These are phyloP conservation scores for Oscheius sp. DNA, from an alignment of 2,888 invertebrate species.

Conservation along the genomic window DNA sequence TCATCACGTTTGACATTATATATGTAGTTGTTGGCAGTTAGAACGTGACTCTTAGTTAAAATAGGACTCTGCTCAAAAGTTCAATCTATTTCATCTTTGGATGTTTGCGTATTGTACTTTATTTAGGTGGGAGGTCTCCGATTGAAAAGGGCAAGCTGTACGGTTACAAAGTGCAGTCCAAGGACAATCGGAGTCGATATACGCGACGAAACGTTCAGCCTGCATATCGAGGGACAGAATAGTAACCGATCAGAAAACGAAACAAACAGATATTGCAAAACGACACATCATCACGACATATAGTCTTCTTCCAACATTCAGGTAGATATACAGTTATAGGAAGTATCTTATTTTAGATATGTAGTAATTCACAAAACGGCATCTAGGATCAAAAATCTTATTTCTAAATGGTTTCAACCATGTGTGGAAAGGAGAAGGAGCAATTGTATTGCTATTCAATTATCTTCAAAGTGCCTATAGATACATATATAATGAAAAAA, in stretches of 20 bases:
- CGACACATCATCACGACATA: constrained; percentile 19
- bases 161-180: constrained; percentile 23
- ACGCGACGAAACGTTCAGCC: background rate
- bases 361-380: constrained; percentile 31
- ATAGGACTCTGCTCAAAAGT: too few species aligned
- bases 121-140: constrained; percentile 16
- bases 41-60: too few species aligned
- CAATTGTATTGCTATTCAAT: constrained; percentile 25
- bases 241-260: too few species aligned
- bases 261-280: constrained; percentile 17
- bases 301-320: constrained; percentile 31
- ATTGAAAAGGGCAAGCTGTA: constrained; percentile 13
- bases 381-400: constrained; percentile 28
- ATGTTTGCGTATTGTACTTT: constrained; percentile 8
- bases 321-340: background rate
- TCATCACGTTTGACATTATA: too few species aligned
- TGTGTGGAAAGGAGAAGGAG: constrained; percentile 22
- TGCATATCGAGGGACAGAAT: background rate
- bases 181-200: constrained; percentile 18
- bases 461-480: constrained; percentile 24
- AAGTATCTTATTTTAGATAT: constrained; percentile 7
- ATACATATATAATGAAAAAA: constrained; percentile 32
- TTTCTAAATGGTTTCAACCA: constrained; percentile 29
- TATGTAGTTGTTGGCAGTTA: too few species aligned
- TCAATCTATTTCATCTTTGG: too few species aligned